Evolutionary conservation across 2,888 invertebrate species (phyloP).

Genomic region (Xestia rhomboidea): DNA sequence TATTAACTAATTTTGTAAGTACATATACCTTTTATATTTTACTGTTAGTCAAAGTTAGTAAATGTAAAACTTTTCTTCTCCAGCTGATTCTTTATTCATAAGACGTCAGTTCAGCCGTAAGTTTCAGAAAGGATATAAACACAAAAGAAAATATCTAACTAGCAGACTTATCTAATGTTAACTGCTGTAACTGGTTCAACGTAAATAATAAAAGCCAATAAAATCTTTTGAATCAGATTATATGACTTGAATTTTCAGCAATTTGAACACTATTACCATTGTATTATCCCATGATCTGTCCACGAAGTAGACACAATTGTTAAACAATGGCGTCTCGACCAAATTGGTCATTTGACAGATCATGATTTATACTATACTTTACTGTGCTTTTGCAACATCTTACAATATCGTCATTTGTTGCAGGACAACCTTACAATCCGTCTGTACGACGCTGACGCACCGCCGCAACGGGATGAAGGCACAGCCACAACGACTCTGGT

Average conservation of each 20-base stretch:
- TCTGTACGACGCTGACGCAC: constrained; percentile 80
- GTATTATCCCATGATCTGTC: too few species aligned
- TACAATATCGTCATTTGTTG: constrained; percentile 13
- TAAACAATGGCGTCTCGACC: too few species aligned
- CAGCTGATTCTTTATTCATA: background rate
- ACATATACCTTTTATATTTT: background rate
- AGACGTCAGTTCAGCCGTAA: background rate
- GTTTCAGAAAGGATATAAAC: background rate
- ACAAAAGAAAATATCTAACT: background rate
- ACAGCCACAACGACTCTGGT: constrained; percentile 72
- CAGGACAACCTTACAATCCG: constrained; percentile 85
- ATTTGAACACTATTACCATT: background rate
- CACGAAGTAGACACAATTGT: too few species aligned
- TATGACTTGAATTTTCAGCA: background rate
- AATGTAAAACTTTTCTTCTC: background rate
- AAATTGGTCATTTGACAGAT: too few species aligned
- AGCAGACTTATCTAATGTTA: too few species aligned
- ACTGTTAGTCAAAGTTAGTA: background rate
- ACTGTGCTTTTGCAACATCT: background rate
- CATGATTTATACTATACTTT: too few species aligned
- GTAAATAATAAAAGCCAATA: background rate
- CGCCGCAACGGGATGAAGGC: constrained; percentile 71
- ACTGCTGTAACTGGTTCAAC: background rate
- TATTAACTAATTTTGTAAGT: constrained; percentile 86
- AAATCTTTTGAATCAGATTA: background rate